Evolutionary conservation across 2,113 vertebrate genomes (phyloP), one percentile per base, ranked within the genome.

Genomic region (Caranx ignobilis): DNA sequence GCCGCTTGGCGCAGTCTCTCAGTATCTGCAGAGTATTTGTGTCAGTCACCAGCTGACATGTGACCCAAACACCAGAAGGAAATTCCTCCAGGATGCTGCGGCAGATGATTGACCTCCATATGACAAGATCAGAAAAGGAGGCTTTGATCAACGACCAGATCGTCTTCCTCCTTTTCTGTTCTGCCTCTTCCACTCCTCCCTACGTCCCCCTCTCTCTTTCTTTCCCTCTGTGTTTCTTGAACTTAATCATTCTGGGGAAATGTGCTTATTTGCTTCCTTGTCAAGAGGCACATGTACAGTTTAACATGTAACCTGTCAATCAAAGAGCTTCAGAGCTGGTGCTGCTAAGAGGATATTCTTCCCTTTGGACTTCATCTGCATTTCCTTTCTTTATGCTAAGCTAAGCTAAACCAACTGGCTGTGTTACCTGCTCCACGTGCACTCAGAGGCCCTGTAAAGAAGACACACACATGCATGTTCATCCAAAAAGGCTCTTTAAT

Each of bases 401-500:
- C 16, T 61, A 41, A 61, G 15, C 16, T 61, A 61, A 39, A 9
- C 10, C 35, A 41, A 41, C 39, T 41, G 39, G 39, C 39, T 41
- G 8, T 41, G 11, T 21, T 31, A 31, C 13, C 5, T 9, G 32
- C 65, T 45, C 13, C 50, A 6, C 4, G 5, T 39, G 18, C 5
- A 16, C 37, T 34, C 1, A 57, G 64, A 55, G 39, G 9, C 64
- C 67, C 47, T 43, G 50, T 11, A 85, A 65, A 86, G 31, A 81
- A 60, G 48, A 86, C 62, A 64, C 73, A 80, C 71, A 65, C 57
- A 47, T 50, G 10, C 54, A 74, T 2, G 48, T 82, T 90, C 79
- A 76, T 89, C 78, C 80, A 93, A 91, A 91, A 93, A 92, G 80
- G 88, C 87, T 90, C 89, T 94, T 91, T 92, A 92, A 93, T 94